phyloP scores from a whole-genome alignment of 2,797 vertebrate species.

The Yasuhikotakia modesta region DNA sequence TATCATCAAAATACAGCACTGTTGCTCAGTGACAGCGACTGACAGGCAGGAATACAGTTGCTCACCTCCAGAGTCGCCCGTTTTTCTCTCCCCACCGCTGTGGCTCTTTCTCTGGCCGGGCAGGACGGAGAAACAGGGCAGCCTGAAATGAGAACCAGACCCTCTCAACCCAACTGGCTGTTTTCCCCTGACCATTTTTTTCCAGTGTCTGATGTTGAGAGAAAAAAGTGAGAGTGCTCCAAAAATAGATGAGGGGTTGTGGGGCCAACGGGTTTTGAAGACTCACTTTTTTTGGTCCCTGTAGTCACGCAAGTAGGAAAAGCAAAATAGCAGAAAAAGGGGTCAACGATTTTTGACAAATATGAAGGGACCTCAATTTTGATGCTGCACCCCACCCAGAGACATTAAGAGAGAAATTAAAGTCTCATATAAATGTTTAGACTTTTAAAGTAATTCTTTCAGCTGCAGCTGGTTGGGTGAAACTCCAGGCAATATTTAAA shows the following conservation, averaged over 20 bases:
- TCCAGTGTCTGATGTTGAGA: slow-evolving; percentile 67
- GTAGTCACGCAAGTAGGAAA: slow-evolving; percentile 83
- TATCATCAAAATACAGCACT: too few relatives aligned
- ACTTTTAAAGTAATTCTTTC: background rate
- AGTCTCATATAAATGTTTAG: slow-evolving; percentile 20
- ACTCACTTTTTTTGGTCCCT: slow-evolving; percentile 75
- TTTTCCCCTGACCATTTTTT: slow-evolving; percentile 74
- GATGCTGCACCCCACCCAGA: slow-evolving; percentile 56
- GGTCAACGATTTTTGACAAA: slow-evolving; percentile 52
- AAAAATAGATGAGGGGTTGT: slow-evolving; percentile 84
- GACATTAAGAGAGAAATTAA: slow-evolving; percentile 12
- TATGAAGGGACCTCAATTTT: background rate
- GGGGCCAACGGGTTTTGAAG: slow-evolving; percentile 81
- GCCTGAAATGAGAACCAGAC: slow-evolving; percentile 84
- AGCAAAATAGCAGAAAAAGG: slow-evolving; percentile 67
- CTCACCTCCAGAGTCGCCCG: slow-evolving; percentile 42
- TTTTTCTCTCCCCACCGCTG: slow-evolving; percentile 63
- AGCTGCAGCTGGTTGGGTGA: slow-evolving; percentile 48
- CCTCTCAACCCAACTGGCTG: slow-evolving; percentile 77
- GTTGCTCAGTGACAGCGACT: slow-evolving; percentile 79
- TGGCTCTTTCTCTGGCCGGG: slow-evolving; percentile 75
- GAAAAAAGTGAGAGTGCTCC: slow-evolving; percentile 71
- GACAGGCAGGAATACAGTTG: slow-evolving; percentile 69
- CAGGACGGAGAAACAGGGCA: slow-evolving; percentile 74
- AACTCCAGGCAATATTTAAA: slow-evolving; percentile 60